A percentile compares a stretch with the other conserved stretches of the same genome.
Evolutionary conservation across 2,113 vertebrate genomes (phyloP).

Genomic region (Oncorhynchus mykiss): DNA sequence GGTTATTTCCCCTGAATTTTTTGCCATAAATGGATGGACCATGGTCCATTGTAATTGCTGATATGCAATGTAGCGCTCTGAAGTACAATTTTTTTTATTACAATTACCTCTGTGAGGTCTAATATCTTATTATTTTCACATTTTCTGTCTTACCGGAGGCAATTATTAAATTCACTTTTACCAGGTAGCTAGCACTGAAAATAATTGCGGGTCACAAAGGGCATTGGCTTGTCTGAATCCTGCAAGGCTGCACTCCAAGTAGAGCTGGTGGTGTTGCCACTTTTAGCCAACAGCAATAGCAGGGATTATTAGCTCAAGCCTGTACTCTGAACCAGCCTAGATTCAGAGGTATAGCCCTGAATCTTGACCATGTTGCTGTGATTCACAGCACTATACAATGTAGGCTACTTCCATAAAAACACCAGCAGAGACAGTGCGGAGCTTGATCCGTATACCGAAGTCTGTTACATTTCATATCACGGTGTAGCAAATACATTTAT

Average conservation of each 20-base stretch:
- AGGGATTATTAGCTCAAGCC: slow-evolving; percentile 9
- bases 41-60: slow-evolving; percentile 28
- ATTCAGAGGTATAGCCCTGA: background rate
- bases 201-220: slow-evolving; percentile 30
- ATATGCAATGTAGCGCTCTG: slow-evolving; percentile 1
- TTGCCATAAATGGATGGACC: slow-evolving; percentile 18
- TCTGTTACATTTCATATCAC: too few relatives aligned
- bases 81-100: slow-evolving; percentile 8
- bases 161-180: slow-evolving; percentile 33
- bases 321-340: slow-evolving; percentile 8
- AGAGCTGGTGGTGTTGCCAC: background rate
- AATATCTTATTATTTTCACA: slow-evolving; percentile 5
- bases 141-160: slow-evolving; percentile 23
- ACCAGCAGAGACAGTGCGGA: too few relatives aligned
- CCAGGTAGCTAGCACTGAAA: slow-evolving; percentile 13
- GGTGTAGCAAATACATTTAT: too few relatives aligned
- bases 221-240: slow-evolving; percentile 29
- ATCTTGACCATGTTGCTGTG: too few relatives aligned
- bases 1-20: background rate
- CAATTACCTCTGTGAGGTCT: slow-evolving; percentile 27
- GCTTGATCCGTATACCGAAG: too few relatives aligned
- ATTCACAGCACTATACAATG: too few relatives aligned
- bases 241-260: slow-evolving; percentile 15
- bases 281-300: slow-evolving; percentile 18
- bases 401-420: background rate